Evolutionary conservation across 2,113 vertebrate species (phyloP).

Genomic region (Donacobius atricapilla): DNA sequence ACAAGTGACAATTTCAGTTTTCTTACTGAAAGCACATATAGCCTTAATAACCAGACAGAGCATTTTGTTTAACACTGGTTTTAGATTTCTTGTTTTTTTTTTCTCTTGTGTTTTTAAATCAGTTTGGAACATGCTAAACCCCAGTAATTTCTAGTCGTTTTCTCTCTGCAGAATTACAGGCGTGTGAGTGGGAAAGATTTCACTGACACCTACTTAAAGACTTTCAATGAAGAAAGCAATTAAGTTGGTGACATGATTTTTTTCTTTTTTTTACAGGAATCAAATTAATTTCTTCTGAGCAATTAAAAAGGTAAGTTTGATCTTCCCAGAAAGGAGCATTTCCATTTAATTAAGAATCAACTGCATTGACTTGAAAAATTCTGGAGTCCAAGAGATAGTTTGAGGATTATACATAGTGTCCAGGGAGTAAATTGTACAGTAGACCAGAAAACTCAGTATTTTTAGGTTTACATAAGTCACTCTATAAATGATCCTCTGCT

Average conservation of each 20-base stretch:
- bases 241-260: background rate
- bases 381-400: background rate
- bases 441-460: background rate
- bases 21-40: background rate
- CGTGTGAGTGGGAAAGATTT: constrained; percentile 25
- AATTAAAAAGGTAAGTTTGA: constrained; percentile 24
- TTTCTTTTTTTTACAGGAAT: background rate
- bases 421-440: background rate
- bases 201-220: constrained; percentile 6
- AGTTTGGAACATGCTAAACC: background rate
- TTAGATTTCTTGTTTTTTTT: background rate
- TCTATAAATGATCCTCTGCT: background rate
- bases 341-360: background rate
- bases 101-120: background rate
- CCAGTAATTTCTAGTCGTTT: background rate
- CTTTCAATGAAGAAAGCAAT: constrained; percentile 7
- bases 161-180: background rate
- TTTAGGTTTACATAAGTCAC: background rate
- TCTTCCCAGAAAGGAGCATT: background rate
- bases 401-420: background rate
- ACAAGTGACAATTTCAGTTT: background rate
- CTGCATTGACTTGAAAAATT: background rate
- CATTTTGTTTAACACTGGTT: background rate
- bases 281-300: background rate
- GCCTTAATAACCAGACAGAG: background rate